Conservation (phyloP, 2,113 vertebrate species). For the Clupea harengus region DNA sequence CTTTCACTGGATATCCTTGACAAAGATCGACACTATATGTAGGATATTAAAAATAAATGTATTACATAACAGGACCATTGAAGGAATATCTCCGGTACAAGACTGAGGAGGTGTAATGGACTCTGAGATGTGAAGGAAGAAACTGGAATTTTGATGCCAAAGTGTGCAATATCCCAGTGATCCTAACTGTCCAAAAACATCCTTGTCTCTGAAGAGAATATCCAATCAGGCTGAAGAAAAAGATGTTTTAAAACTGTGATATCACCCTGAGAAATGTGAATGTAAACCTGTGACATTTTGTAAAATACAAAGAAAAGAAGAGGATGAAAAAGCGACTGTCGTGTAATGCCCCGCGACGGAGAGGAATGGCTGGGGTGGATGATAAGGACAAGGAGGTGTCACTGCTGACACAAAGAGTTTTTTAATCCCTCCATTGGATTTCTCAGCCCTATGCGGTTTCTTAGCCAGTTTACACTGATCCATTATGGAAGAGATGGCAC, state of each 20-base stretch:
- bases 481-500: slow-evolving; percentile 9
- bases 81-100: not conserved
- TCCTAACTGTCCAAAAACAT: slow-evolving; percentile 20
- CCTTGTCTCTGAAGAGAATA: not conserved
- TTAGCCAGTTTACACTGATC: not conserved
- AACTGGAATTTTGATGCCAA: not conserved
- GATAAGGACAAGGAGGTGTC: slow-evolving; percentile 10
- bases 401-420: slow-evolving; percentile 35
- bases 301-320: not conserved
- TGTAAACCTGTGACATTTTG: not conserved
- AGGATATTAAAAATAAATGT: not conserved
- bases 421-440: slow-evolving; percentile 39
- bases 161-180: slow-evolving; percentile 4
- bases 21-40: not conserved
- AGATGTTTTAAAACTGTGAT: not conserved
- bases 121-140: not conserved
- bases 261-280: not conserved
- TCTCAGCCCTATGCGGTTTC: slow-evolving; percentile 23
- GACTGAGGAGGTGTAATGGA: not conserved
- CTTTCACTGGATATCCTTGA: not conserved
- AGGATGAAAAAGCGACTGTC: not conserved
- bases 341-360: not conserved
- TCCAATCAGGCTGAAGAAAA: not conserved
- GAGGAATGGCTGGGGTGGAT: slow-evolving; percentile 25
- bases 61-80: not conserved